phyloP scores from a whole-genome alignment of 2,113 vertebrate genomes.

The Telmatochromis brachygnathus region DNA sequence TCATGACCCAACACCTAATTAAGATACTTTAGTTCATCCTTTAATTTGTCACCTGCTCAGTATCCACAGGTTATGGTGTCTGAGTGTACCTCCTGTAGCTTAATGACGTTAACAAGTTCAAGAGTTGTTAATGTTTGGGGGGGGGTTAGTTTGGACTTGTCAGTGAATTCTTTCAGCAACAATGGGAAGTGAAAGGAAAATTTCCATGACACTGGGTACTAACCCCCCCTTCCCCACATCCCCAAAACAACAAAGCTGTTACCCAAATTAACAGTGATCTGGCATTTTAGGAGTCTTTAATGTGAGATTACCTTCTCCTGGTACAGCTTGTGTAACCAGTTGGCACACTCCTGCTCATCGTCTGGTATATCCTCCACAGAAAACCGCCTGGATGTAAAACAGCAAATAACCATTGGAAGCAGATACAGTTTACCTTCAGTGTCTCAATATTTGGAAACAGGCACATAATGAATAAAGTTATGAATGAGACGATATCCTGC shows the following conservation, averaged over 20 bases:
- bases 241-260: neutral
- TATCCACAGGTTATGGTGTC: neutral
- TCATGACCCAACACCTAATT: neutral
- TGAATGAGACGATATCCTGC: neutral
- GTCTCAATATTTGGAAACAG: neutral
- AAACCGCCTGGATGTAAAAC: conserved; percentile 76
- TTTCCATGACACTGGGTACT: neutral
- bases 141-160: neutral
- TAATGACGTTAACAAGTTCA: neutral
- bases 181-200: neutral
- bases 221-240: neutral
- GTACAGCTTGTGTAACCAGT: conserved; percentile 96
- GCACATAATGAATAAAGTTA: neutral
- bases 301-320: conserved; percentile 84
- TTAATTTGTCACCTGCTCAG: neutral
- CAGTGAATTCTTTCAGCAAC: neutral
- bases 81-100: neutral
- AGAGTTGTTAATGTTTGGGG: neutral
- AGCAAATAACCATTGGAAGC: neutral
- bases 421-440: neutral
- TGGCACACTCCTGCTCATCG: conserved; percentile 86
- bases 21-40: neutral
- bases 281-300: neutral
- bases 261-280: neutral
- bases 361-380: conserved; percentile 88